Base-by-base conservation (phyloP, 2,113 vertebrate genomes). In the Coreoperca whiteheadi region DNA sequence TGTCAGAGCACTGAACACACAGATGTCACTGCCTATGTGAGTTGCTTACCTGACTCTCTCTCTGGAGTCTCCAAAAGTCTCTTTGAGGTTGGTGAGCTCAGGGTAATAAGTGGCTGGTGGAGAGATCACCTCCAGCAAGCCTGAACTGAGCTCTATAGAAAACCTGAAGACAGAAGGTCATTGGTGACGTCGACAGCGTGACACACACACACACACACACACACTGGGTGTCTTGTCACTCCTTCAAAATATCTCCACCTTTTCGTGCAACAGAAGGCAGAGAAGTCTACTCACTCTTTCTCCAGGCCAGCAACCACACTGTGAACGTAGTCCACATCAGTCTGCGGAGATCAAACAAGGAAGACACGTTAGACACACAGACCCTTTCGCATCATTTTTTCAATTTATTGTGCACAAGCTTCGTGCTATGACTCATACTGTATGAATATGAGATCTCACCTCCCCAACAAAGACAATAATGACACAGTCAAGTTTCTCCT, bases 391-490 rank as follows among this genome's bases (percentile, higher is more conserved):
- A 50, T 14, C 8, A 21, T 2, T 23, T 50, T 46, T 51, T 9
- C n/a, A 9, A 30, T 51, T 20, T 4, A 25, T 0, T n/a, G 41
- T 41, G 28, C 43, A 53, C 21, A 75, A 21, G 3, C 7, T 10
- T 15, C 3, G 18, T 10, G 14, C n/a, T 18, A 12, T 48, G 39
- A 77, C 15, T 64, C 34, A 46, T 51, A 11, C 6, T 53, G 25
- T 23, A 8, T 4, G 41, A 50, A 39, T 9, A 3, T 0, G 8
- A 60, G 51, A 46, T 28, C 95, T 93, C 96, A 99, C 98, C 98
- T 99, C 98, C 91, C 98, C 98, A 88, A 99, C 95, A 70, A 96
- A 99, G 91, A 99, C 97, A 34, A 99, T 96, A 91, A 99, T 98
- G 75, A 99, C 97, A 86, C 98, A 99, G 93, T 99, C 98, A 78